Evolutionary conservation across 2,888 invertebrate species (phyloP), one percentile per base, ranked within the genome.

Genomic region (Papilio elwesi): DNA sequence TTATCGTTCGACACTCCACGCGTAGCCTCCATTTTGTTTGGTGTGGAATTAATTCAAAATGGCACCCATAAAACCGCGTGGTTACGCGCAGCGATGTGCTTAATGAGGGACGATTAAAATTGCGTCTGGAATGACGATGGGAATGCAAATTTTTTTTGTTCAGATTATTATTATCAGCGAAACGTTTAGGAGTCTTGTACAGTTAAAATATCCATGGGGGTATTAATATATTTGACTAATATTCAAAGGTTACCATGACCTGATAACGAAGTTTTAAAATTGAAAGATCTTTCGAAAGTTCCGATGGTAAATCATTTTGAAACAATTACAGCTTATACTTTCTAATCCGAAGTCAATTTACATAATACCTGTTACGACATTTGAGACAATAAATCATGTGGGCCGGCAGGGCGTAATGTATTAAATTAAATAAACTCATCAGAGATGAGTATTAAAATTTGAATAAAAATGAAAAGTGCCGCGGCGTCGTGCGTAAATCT

Each of bases 21-120:
- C 74, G 74, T 52, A 69, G 73, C 16, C 81, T 87, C 91, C 91
- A 92, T 91, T 88, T 92, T 90, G 90, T 89, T 88, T 88, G 85
- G 83, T 81, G 87, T 80, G 82, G 84, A 90, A 92, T 91, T 89
- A 92, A 92, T 92, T 90, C 91, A 92, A 93, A 87, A 92, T 92
- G 92, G 90, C 88, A 76, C 78, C 79, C 83, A 81, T 87, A 86
- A 88, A 89, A 88, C 84, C 83, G 83, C 83, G 87, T 84, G 90
- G 90, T 87, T 88, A 88, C 87, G 88, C 87, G 85, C 80, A 82
- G 85, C 87, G 82, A 88, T 88, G 88, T 85, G 85, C 88, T 90
- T 92, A 92, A 92, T 92, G 91, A 91, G 88, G 78, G 81, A 82
- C 89, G 89, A 91, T 92, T 92, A 90, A 91, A 90, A 90, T 87